phyloP scores from a whole-genome alignment of 2,113 vertebrate genomes.

The Daboia siamensis region DNA sequence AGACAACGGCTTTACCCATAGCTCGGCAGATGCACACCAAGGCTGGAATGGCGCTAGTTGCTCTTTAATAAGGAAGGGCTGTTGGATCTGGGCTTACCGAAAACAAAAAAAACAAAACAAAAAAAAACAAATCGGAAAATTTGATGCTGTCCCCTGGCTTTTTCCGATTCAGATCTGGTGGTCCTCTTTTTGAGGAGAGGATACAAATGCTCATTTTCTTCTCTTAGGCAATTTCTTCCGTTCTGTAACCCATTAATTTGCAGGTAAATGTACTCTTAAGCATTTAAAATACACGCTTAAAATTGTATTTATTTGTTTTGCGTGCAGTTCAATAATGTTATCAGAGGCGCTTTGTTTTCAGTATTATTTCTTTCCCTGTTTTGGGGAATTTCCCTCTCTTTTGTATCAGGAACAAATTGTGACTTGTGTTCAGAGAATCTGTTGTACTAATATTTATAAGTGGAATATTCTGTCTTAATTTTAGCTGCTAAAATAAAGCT shows the following conservation, averaged over 20 bases:
- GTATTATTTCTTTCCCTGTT: neutral
- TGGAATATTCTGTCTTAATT: slow-evolving; percentile 66
- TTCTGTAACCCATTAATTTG: neutral
- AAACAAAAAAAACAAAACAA: neutral
- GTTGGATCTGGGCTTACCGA: neutral
- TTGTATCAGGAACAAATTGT: slow-evolving; percentile 13
- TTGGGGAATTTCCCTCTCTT: slow-evolving; percentile 27
- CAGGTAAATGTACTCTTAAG: neutral
- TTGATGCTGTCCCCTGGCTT: neutral
- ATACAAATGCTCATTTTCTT: neutral
- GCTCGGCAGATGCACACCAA: slow-evolving; percentile 2
- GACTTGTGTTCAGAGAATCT: slow-evolving; percentile 33
- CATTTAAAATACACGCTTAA: neutral
- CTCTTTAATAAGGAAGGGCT: neutral
- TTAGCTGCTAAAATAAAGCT: slow-evolving; percentile 63
- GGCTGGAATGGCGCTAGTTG: slow-evolving; percentile 29
- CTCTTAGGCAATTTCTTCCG: neutral
- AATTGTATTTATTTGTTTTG: neutral
- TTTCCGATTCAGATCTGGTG: neutral
- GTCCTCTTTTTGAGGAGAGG: neutral
- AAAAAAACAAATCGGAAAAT: neutral
- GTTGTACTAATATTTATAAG: slow-evolving; percentile 46
- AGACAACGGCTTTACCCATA: neutral
- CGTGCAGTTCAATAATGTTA: neutral
- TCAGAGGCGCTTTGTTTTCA: slow-evolving; percentile 24